A percentile compares a stretch with the other conserved stretches of the same genome.
Conservation (phyloP, 2,888 invertebrate species). For the Gymnocheta viridis region DNA sequence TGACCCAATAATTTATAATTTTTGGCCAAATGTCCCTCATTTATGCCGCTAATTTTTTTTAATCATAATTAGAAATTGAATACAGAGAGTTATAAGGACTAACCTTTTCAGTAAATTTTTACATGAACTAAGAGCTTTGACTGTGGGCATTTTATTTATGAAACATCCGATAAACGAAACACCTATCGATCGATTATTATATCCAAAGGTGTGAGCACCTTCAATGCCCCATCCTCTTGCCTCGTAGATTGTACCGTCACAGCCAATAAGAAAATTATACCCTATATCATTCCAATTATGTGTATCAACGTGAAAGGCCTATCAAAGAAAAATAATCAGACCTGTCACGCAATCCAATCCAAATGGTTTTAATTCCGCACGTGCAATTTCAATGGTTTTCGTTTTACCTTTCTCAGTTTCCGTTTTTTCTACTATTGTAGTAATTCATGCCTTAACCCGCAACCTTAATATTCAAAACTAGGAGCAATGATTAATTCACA, state of each 20-base stretch:
- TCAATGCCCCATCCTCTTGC: slow-evolving; percentile 84
- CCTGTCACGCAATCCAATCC: too few species aligned
- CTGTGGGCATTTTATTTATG: slow-evolving; percentile 82
- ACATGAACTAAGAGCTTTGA: slow-evolving; percentile 81
- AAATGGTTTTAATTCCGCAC: too few species aligned
- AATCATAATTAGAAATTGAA: not conserved
- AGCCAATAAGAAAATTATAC: slow-evolving; percentile 84
- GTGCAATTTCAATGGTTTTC: too few species aligned
- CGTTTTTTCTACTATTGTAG: too few species aligned
- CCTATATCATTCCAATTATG: slow-evolving; percentile 83
- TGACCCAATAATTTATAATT: slow-evolving; percentile 83
- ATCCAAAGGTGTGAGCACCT: slow-evolving; percentile 84
- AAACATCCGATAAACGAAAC: slow-evolving; percentile 84
- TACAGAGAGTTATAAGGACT: not conserved
- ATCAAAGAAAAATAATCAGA: not conserved
- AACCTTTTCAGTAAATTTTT: slow-evolving; percentile 80
- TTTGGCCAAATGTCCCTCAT: slow-evolving; percentile 81
- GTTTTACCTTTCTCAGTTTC: too few species aligned
- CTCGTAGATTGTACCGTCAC: slow-evolving; percentile 84
- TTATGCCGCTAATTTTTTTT: slow-evolving; percentile 79
- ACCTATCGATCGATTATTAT: slow-evolving; percentile 83
- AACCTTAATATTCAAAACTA: too few species aligned
- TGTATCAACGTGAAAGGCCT: slow-evolving; percentile 83
- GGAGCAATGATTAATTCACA: too few species aligned
- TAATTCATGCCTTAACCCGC: too few species aligned